Evolutionary conservation across 2,888 invertebrate genomes (phyloP), one percentile per base, ranked within the genome.

Genomic region (Morpho achilles): DNA sequence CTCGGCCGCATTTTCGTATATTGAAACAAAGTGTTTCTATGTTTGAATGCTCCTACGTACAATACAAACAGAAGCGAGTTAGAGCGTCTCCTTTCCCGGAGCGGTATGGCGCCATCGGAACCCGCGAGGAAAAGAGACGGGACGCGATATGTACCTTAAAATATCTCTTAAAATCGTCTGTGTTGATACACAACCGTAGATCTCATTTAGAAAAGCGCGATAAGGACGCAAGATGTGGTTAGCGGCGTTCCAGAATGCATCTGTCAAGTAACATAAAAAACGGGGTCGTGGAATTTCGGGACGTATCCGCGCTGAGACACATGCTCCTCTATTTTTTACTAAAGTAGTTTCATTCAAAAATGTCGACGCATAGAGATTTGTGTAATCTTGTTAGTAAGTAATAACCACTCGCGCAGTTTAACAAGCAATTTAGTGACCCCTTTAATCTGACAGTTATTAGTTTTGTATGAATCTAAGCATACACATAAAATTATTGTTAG

Each of bases 181-280:
- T 76, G 78, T 81, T 80, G 77, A 64, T 61, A 66, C 76, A 78
- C 79, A 76, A 73, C 73, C 82, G 74, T 80, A 78, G 81, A 82
- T 82, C 79, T 77, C 76, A 79, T 84, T 82, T 82, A 78, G 74
- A 76, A 80, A 74, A 67, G 85, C 70, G 75, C 67, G 87, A 89
- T 82, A 87, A 82, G 87, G 89, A 89, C 67, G 84, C 82, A 87
- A 87, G 87, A 87, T 87, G 85, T 82, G 85, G 86, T 87, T 87
- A 82, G 84, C 74, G 82, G 84, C 87, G 81, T 83, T 80, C 82
- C 86, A 85, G 82, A 88, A 83, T 86, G 90, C 88, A 90, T 90
- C 89, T 87, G 88, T 88, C 86, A 87, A 84, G 82, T 77, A 73
- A 79, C 71, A 84, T 79, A 87, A 87, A 84, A 89, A 90, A 87